Percentiles rank a stretch among this genome's conserved stretches.
Conservation (phyloP, 2,888 invertebrate genomes). For the Clunio marinus region DNA sequence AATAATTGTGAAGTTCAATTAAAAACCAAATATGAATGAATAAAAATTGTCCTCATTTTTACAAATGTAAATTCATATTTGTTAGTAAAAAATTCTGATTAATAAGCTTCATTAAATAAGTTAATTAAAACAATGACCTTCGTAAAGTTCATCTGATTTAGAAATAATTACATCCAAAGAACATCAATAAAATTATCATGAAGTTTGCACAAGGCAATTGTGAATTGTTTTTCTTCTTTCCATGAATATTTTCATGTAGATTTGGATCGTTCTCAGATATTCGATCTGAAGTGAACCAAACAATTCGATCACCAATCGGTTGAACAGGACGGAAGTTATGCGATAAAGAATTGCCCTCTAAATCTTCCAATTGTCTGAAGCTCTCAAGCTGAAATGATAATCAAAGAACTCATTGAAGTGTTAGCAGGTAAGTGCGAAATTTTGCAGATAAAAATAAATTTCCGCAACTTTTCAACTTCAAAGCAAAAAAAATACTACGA, state of each 20-base stretch:
- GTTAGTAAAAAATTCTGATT: no score
- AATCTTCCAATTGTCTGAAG: conserved; percentile 64
- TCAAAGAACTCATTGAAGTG: background rate
- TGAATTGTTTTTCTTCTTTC: conserved; percentile 29
- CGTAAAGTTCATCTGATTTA: no score
- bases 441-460: background rate
- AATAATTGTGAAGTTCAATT: conserved; percentile 43
- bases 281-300: conserved; percentile 57
- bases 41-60: no score
- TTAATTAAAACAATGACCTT: no score
- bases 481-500: no score
- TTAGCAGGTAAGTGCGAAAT: background rate
- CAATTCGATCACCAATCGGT: conserved; percentile 65
- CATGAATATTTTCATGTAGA: conserved; percentile 28
- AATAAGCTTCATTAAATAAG: no score
- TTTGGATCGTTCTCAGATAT: background rate
- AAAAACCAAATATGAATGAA: no score
- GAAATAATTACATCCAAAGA: no score
- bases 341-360: conserved; percentile 61
- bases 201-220: no score
- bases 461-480: background rate
- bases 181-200: no score
- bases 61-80: no score
- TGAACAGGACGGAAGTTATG: conserved; percentile 82
- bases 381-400: conserved; percentile 59